Percentiles rank a stretch among this genome's conserved stretches.
Conservation (phyloP, 2,113 vertebrate genomes). For the Nothobranchius kuhntae region DNA sequence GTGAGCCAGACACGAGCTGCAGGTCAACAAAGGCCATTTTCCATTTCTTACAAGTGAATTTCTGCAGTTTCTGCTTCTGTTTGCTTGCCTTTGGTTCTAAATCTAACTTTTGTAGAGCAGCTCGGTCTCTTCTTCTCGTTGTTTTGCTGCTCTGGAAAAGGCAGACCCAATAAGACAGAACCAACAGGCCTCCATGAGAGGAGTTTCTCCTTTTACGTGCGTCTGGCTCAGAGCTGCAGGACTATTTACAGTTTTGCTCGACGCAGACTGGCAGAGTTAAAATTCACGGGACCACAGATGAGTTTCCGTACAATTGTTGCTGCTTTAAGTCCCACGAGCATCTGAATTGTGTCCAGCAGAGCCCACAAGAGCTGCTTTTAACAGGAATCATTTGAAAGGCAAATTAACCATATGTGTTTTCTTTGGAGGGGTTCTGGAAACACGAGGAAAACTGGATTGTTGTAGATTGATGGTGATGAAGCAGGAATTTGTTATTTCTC, state of each 20-base stretch:
- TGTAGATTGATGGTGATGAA: slow-evolving; percentile 22
- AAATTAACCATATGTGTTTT: slow-evolving; percentile 48
- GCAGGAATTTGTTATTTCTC: background rate
- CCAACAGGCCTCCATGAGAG: slow-evolving; percentile 23
- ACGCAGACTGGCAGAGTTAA: slow-evolving; percentile 68
- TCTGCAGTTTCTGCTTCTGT: slow-evolving; percentile 26
- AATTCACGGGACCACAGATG: slow-evolving; percentile 58
- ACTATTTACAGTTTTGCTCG: slow-evolving; percentile 74
- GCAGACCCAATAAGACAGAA: slow-evolving; percentile 17
- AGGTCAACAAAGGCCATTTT: slow-evolving; percentile 34
- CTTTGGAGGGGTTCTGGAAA: slow-evolving; percentile 51
- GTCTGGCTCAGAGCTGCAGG: slow-evolving; percentile 45
- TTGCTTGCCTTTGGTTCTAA: background rate
- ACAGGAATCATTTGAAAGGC: slow-evolving; percentile 54
- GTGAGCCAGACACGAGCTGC: slow-evolving; percentile 39
- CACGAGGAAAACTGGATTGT: slow-evolving; percentile 30
- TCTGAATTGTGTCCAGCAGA: slow-evolving; percentile 55
- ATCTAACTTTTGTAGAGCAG: slow-evolving; percentile 49
- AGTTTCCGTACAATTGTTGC: slow-evolving; percentile 65
- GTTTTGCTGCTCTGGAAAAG: slow-evolving; percentile 23
- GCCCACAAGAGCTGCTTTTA: slow-evolving; percentile 52
- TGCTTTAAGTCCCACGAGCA: slow-evolving; percentile 54
- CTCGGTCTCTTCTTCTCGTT: slow-evolving; percentile 23
- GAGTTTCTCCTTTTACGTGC: slow-evolving; percentile 49
- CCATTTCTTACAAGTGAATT: slow-evolving; percentile 49